These are phyloP conservation scores for Myotis davidii DNA, from an alignment of 2,113 vertebrate species.

Conservation along the genomic window DNA sequence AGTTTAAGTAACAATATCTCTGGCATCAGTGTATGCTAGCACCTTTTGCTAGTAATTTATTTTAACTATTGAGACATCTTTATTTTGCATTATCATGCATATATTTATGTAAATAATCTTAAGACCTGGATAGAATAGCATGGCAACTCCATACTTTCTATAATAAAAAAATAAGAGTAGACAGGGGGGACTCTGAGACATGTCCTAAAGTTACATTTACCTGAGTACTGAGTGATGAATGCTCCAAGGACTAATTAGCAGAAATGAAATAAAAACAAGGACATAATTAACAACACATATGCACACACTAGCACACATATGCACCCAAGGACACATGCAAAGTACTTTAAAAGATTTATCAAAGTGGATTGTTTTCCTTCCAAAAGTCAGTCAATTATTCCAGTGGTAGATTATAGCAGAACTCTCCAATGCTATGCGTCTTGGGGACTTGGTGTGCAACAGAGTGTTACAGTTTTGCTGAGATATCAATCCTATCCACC, in stretches of 20 bases:
- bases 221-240: not conserved
- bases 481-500: not conserved
- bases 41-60: not conserved
- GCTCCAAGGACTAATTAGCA: not conserved
- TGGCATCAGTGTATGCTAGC: not conserved
- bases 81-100: not conserved
- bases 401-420: not conserved
- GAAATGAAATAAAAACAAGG: constrained; percentile 20
- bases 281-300: not conserved
- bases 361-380: not conserved
- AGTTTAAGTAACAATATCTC: not conserved
- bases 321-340: not conserved
- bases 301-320: too few relatives aligned
- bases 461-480: not conserved
- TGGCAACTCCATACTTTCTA: not conserved
- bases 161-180: not conserved
- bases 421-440: not conserved
- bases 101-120: constrained; percentile 3
- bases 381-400: not conserved
- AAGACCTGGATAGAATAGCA: not conserved
- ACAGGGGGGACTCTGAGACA: not conserved
- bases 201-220: not conserved
- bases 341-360: not conserved
- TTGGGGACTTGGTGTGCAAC: not conserved
- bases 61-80: not conserved